Conservation (phyloP, 2,113 vertebrate genomes). For the Passer montanus region DNA sequence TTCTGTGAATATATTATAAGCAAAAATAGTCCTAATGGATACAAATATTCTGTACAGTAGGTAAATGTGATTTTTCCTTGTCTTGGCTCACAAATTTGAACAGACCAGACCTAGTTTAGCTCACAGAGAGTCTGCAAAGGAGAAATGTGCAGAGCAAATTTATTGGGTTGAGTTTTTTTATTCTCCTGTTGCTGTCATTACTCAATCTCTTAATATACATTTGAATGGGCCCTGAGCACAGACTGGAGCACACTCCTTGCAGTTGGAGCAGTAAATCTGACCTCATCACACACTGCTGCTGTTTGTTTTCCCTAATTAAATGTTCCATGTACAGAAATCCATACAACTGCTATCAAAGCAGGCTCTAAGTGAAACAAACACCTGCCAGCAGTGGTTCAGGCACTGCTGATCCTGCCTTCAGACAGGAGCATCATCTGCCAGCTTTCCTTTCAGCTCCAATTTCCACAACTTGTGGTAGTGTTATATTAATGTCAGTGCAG, state of each 20-base stretch:
- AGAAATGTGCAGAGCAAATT: neutral
- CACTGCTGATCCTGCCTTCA: neutral
- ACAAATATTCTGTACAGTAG: constrained; percentile 7
- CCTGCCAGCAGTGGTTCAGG: neutral
- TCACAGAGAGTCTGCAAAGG: constrained; percentile 12
- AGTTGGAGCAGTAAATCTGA: neutral
- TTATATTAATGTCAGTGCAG: neutral
- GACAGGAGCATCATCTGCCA: neutral
- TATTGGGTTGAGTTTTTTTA: neutral
- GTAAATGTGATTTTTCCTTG: constrained; percentile 8
- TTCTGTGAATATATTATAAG: constrained; percentile 27
- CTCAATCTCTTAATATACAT: neutral
- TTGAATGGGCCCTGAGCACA: neutral
- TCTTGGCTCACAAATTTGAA: neutral
- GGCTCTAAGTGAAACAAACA: neutral
- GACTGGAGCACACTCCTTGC: neutral
- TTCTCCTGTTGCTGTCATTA: neutral
- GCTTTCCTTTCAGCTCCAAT: neutral
- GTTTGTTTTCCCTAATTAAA: constrained; percentile 1
- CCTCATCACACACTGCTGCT: neutral
- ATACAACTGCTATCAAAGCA: neutral
- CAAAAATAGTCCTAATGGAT: neutral
- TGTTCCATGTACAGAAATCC: neutral
- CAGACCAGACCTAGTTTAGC: neutral
- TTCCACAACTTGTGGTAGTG: neutral